Percentiles rank a stretch among this genome's conserved stretches.
These are phyloP conservation scores for Camponotus pennsylvanicus DNA, from an alignment of 1,140 invertebrate genomes.

Conservation along the genomic window DNA sequence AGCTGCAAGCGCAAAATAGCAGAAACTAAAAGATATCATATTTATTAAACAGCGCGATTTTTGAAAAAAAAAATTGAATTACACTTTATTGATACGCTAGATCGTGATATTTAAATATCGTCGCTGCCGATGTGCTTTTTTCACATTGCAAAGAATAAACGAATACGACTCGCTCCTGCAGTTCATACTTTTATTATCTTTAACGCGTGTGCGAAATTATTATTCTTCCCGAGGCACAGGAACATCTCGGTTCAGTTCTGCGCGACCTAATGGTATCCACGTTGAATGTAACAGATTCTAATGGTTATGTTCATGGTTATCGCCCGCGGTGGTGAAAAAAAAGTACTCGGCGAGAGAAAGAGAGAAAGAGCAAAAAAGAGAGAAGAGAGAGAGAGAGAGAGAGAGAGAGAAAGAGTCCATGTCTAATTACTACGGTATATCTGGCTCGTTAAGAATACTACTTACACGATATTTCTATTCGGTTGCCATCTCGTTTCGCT, in stretches of 20 bases:
- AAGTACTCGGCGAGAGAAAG: slow-evolving; percentile 21
- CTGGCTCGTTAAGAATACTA: slow-evolving; percentile 64
- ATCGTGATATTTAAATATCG: not conserved
- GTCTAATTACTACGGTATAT: slow-evolving; percentile 77
- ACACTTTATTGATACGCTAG: not conserved
- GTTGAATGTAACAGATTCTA: slow-evolving; percentile 80
- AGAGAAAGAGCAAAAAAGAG: not conserved
- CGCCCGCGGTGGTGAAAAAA: slow-evolving; percentile 36
- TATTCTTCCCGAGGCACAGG: slow-evolving; percentile 6
- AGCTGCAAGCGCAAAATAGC: not conserved
- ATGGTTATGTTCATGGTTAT: slow-evolving; percentile 78
- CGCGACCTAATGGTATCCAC: slow-evolving; percentile 65
- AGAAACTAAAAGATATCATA: too few species aligned
- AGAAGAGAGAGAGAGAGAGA: not conserved
- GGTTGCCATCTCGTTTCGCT: not conserved
- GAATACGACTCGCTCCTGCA: not conserved
- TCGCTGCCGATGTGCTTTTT: not conserved
- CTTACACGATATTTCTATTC: slow-evolving; percentile 56
- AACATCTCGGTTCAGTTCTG: not conserved
- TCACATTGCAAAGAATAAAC: not conserved
- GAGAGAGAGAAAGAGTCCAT: slow-evolving; percentile 29
- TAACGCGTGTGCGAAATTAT: slow-evolving; percentile 7
- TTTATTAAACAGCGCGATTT: not conserved
- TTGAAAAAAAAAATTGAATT: not conserved
- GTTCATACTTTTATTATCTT: not conserved